Conservation (phyloP, 2,888 invertebrate genomes). For the Herminia tarsipennalis region DNA sequence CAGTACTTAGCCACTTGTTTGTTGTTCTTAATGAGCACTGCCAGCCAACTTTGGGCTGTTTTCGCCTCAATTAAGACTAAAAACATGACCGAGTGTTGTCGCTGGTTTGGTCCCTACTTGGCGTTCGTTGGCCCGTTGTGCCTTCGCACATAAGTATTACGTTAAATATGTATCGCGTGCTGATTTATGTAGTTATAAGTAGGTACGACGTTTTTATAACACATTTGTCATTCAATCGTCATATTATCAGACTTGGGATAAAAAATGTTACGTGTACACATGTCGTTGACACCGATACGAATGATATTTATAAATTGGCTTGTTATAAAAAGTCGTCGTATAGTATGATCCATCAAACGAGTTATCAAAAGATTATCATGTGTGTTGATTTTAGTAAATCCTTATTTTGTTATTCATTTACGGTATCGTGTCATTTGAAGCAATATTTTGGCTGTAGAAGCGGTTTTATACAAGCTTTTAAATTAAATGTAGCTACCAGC, state of each 20-base stretch:
- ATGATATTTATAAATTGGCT: conserved; percentile 17
- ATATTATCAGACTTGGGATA: conserved; percentile 19
- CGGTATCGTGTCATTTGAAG: too few relatives aligned
- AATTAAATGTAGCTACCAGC: too few relatives aligned
- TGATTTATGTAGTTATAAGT: too few relatives aligned
- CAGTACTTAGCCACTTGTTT: conserved; percentile 81
- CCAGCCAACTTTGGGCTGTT: conserved; percentile 78
- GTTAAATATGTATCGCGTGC: conserved; percentile 17
- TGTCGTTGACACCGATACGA: conserved; percentile 40
- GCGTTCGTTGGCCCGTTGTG: conserved; percentile 27
- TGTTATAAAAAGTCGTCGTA: conserved; percentile 22
- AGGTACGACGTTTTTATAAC: conserved; percentile 7
- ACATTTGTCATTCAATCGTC: conserved; percentile 12
- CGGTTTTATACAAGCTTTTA: too few relatives aligned
- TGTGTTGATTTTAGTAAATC: too few relatives aligned
- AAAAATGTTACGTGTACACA: conserved; percentile 28
- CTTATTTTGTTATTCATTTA: too few relatives aligned
- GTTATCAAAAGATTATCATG: too few relatives aligned
- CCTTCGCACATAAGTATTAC: conserved; percentile 20
- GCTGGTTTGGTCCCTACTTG: conserved; percentile 52
- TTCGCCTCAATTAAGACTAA: conserved; percentile 81
- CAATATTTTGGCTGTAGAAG: too few relatives aligned
- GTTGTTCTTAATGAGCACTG: conserved; percentile 83
- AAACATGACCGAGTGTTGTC: conserved; percentile 76
- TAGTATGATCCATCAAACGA: conserved; percentile 24